Conservation (phyloP, 2,888 invertebrate genomes). For the Meganola albula region DNA sequence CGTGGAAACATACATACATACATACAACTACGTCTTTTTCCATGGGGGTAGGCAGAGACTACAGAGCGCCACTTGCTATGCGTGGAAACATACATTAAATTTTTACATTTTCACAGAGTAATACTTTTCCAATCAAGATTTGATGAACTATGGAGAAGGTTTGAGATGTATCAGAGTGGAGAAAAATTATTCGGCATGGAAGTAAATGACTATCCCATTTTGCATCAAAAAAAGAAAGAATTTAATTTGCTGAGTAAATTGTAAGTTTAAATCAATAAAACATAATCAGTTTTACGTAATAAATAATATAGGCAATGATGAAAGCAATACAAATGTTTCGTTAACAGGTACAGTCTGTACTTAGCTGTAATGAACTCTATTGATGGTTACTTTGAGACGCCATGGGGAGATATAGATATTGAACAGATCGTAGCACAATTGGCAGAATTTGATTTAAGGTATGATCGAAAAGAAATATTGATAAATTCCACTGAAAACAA, state of each 20-base stretch:
- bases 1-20: too few relatives aligned
- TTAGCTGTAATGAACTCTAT: conserved; percentile 90
- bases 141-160: conserved; percentile 89
- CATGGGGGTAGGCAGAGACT: too few relatives aligned
- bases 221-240: conserved; percentile 88
- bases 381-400: conserved; percentile 89
- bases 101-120: conserved; percentile 61
- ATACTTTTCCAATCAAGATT: conserved; percentile 87
- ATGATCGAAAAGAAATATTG: conserved; percentile 12
- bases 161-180: conserved; percentile 89
- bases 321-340: conserved; percentile 12
- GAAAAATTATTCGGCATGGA: conserved; percentile 91
- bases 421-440: conserved; percentile 88
- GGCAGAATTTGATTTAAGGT: conserved; percentile 89
- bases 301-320: too few relatives aligned
- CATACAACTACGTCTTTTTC: too few relatives aligned
- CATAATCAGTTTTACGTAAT: too few relatives aligned
- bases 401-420: conserved; percentile 90
- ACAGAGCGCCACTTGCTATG: too few relatives aligned
- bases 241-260: conserved; percentile 90
- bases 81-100: too few relatives aligned
- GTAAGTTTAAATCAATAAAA: too few relatives aligned
- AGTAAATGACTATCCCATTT: conserved; percentile 88
- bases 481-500: too few relatives aligned
- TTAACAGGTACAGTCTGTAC: conserved; percentile 77